Evolutionary conservation across 2,113 vertebrate genomes (phyloP), one percentile per base, ranked within the genome.

Genomic region (Procavia capensis): DNA sequence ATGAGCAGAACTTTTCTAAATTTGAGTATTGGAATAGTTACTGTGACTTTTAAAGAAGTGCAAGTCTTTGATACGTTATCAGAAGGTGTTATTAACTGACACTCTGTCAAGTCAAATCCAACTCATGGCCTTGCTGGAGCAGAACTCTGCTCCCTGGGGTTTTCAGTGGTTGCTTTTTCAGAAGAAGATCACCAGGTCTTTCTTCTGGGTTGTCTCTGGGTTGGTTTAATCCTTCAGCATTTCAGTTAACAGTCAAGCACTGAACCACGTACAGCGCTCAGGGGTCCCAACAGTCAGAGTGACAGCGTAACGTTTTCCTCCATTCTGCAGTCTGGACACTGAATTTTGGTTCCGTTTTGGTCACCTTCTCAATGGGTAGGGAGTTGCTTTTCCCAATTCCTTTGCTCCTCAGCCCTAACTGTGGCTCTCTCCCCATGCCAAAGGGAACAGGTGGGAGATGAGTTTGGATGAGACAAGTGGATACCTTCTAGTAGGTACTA

Each of bases 11-110:
- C 6, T 29, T 79, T 92, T 81, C 43, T 90, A 91, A 95, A 79
- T 89, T 47, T 80, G 29, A 79, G 70, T 86, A 74, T 75, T 89
- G 80, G 93, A 93, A 63, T 14, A 29, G 87, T 34, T 76, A 84
- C 54, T 96, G 6, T 31, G 81, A 75, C 8, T 16, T 68, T 29
- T 19, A 36, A 72, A 87, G 68, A 88, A 63, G 36, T 14, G 61
- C 47, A 43, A 88, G 6, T 54, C 50, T 54, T 54, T 54, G 50
- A 16, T 54, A 50, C 7, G 13, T 9, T 50, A 54, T 54, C 50
- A 54, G 11, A 81, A 59, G 57, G 57, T 59, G n/a, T 92, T 11
- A 47, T 4, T 88, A 88, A 88, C 39, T 76, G 20, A 84, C 1
- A 6, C 54, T 81, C 31, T 54, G 50, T 16, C 50, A 54, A 54